These are phyloP conservation scores for Choristoneura rosaceana DNA, from an alignment of 2,888 invertebrate species.

Conservation along the genomic window DNA sequence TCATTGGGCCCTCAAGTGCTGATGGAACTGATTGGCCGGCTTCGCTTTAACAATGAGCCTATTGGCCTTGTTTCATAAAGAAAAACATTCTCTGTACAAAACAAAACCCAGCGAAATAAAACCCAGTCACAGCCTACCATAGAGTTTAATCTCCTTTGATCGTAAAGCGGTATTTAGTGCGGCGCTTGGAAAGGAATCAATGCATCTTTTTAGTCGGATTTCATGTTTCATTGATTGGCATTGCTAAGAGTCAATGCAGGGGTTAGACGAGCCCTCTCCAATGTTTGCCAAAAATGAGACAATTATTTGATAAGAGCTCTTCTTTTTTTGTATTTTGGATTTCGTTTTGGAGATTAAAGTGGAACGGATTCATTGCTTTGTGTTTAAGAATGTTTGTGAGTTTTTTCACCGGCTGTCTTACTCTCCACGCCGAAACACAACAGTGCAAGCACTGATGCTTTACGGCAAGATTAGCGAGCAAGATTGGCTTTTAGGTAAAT, in stretches of 20 bases:
- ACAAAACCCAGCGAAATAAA: conserved; percentile 43
- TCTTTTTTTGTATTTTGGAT: conserved; percentile 47
- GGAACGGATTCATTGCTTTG: background rate
- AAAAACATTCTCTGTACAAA: conserved; percentile 28
- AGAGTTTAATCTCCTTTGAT: conserved; percentile 46
- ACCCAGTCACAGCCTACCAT: background rate
- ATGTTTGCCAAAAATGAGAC: conserved; percentile 62
- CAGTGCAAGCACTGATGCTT: no score
- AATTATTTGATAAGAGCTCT: conserved; percentile 68
- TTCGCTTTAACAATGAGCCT: conserved; percentile 74
- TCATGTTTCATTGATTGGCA: conserved; percentile 82
- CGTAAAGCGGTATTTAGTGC: conserved; percentile 41
- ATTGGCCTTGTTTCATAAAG: conserved; percentile 26
- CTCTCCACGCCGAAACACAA: no score
- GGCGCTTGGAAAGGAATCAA: conserved; percentile 60
- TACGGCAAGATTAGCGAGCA: no score
- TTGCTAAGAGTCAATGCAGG: conserved; percentile 72
- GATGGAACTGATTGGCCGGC: conserved; percentile 83
- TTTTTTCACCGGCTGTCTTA: no score
- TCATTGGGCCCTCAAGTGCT: conserved; percentile 81
- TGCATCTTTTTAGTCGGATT: conserved; percentile 79
- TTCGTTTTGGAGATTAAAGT: conserved; percentile 28
- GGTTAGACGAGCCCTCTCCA: conserved; percentile 59
- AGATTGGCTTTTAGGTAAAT: no score
- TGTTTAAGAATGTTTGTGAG: background rate